Base-by-base conservation (phyloP, 1,140 invertebrate genomes). In the Hestina assimilis region DNA sequence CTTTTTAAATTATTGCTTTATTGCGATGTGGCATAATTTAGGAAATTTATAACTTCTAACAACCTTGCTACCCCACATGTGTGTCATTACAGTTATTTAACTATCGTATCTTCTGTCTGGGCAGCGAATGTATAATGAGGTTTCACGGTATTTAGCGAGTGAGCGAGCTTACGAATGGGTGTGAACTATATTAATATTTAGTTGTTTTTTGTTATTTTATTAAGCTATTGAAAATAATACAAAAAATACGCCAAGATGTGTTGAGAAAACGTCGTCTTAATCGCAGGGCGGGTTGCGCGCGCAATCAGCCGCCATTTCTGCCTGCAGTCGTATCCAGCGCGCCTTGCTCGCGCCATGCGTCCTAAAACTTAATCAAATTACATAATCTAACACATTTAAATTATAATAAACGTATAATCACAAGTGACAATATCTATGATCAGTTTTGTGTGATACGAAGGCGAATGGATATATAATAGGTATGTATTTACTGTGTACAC, bases 271-370 rank as follows among this genome's bases (percentile, higher is more conserved):
- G 11, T 23, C 48, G 26, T 28, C 45, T 66, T 77, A 76, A 68
- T 45, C 71, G 60, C 72, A 80, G 79, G 83, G 79, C 79, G 80
- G 70, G 63, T 67, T 75, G 83, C 83, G 83, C 83, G 82, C 83
- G 83, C 83, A 83, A 0, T 20, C 54, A 40, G 56, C 77, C 77
- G 82, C 82, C 83, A 87, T 87, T 83, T 72, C 75, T 78, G 63
- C 73, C 81, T 79, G 83, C 83, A 87, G 80, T 84, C 71, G 75
- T 66, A 52, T 53, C 50, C 65, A 67, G 78, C 76, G 79, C 81
- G 78, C 42, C 60, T 28, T 35, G 35, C 70, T 68, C 79, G 79
- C 81, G 75, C 74, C 79, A 83, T 83, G 78, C 74, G 66, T 69
- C 68, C 57, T 56, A 63, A 58, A 55, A 74, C 66, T 50, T 64